Evolutionary conservation across 23 tunicate genomes (phyloP).

Genomic region (Halocynthia aurantium): DNA sequence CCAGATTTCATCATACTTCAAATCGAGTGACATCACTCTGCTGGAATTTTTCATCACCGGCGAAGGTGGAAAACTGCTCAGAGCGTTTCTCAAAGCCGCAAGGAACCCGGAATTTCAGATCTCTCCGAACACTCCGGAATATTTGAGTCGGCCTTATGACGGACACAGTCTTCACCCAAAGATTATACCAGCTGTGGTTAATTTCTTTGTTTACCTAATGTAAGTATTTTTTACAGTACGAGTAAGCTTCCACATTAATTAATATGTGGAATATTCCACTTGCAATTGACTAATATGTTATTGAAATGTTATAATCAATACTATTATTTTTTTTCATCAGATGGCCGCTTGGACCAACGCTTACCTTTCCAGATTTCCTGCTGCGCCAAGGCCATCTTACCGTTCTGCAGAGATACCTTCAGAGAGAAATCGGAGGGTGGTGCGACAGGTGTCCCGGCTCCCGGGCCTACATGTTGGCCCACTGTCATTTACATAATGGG

Average conservation of each 20-base stretch:
- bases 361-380: slow-evolving; percentile 59
- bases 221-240: background rate
- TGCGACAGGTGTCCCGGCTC: slow-evolving; percentile 57
- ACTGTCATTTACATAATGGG: slow-evolving; percentile 66
- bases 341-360: slow-evolving; percentile 77
- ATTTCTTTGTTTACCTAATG: slow-evolving; percentile 51
- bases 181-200: slow-evolving; percentile 19
- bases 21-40: slow-evolving; percentile 7
- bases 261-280: no score
- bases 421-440: slow-evolving; percentile 32
- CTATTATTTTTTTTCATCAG: slow-evolving; percentile 5
- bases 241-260: no score
- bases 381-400: slow-evolving; percentile 51
- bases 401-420: slow-evolving; percentile 39
- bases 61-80: slow-evolving; percentile 38
- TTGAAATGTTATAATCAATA: background rate
- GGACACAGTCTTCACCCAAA: slow-evolving; percentile 11
- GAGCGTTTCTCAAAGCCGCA: slow-evolving; percentile 12
- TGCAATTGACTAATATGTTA: background rate
- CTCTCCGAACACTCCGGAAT: no score
- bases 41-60: slow-evolving; percentile 38
- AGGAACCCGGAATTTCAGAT: no score
- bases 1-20: background rate
- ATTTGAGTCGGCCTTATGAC: background rate
- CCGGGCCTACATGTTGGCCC: slow-evolving; percentile 39